These are phyloP conservation scores for Ypsolopha sequella DNA, from an alignment of 2,888 invertebrate species.

Conservation along the genomic window DNA sequence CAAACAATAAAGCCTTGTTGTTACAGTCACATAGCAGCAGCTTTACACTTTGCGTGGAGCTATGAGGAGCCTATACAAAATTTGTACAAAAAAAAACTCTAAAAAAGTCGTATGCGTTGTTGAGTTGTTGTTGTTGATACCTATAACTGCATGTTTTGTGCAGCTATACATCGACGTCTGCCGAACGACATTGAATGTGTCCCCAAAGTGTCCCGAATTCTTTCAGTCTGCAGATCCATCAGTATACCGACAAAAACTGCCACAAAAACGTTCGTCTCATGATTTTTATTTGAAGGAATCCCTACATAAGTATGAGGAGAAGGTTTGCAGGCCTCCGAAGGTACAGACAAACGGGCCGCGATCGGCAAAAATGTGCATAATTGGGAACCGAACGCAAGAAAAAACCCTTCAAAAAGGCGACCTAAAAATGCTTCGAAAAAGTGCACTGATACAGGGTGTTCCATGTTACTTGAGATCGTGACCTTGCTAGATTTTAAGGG, in stretches of 20 bases:
- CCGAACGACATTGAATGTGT: background rate
- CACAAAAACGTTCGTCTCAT: constrained; percentile 44
- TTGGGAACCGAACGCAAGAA: constrained; percentile 51
- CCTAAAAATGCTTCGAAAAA: constrained; percentile 66
- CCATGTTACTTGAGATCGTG: background rate
- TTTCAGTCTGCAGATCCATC: constrained; percentile 52
- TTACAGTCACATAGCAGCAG: too few relatives aligned
- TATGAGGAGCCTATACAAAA: too few relatives aligned
- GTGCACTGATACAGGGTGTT: constrained; percentile 54
- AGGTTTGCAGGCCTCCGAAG: background rate
- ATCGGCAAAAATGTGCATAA: constrained; percentile 68
- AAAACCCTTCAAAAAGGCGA: constrained; percentile 63
- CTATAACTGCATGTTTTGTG: background rate
- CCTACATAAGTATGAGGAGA: constrained; percentile 46
- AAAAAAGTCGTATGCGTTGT: too few relatives aligned
- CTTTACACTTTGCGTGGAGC: too few relatives aligned
- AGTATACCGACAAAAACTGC: constrained; percentile 57
- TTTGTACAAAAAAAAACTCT: too few relatives aligned
- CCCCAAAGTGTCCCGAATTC: constrained; percentile 35
- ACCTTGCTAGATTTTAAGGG: too few relatives aligned
- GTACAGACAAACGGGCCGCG: constrained; percentile 47
- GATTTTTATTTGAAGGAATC: constrained; percentile 68
- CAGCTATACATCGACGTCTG: too few relatives aligned
- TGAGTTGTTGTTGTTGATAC: background rate
- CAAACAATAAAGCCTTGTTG: too few relatives aligned